Base-by-base conservation (phyloP, 1,140 invertebrate genomes). In the Drosophila jambulina region DNA sequence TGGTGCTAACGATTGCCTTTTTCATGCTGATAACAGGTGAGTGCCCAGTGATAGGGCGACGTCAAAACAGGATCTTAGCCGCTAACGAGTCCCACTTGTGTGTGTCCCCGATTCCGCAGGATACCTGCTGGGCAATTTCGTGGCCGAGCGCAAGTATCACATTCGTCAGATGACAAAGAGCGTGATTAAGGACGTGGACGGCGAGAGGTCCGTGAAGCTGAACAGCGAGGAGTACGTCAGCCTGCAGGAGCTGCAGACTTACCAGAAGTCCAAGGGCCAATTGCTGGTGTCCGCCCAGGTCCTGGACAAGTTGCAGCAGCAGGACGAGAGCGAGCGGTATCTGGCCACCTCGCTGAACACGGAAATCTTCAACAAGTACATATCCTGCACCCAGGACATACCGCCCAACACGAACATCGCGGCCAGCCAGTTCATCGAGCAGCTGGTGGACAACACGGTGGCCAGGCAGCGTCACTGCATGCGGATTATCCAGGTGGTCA, bases 1-100 rank as follows among this genome's bases (percentile, higher is more conserved):
- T 93, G 38, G 81, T 92, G 15, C 78, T 93, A 63, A 92, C 85
- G 61, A 91, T 93, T 67, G 91, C 71, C 75, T 91, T 93, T 69
- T 91, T 93, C 43, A 92, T 91, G 72, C 78, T 93, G 38, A 91
- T 93, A 70, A 78, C 91, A 69, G 92, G 92, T 93, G 57, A 60
- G 91, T 57, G 9, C 15, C 8, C 6, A 4, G 60, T 34, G 42
- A 72, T 62, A 49, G 23, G 25, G 21, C 53, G 8, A 29, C 21
- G 13, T 17, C 23, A 43, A 12, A 12, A 40, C 43, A 51, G 56
- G 27, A 56, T 57, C 36, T 40, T 27, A 46, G 53, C 5, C 34
- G 29, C 85, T 88, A 86, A 91, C 62, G 81, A 91, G 49, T 63
- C 51, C 19, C 49, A 43, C 56, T 80, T 71, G 57, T 84, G 75